Evolutionary conservation across 1,140 invertebrate species (phyloP), one percentile per base, ranked within the genome.

Genomic region (Caenorhabditis brenneri): DNA sequence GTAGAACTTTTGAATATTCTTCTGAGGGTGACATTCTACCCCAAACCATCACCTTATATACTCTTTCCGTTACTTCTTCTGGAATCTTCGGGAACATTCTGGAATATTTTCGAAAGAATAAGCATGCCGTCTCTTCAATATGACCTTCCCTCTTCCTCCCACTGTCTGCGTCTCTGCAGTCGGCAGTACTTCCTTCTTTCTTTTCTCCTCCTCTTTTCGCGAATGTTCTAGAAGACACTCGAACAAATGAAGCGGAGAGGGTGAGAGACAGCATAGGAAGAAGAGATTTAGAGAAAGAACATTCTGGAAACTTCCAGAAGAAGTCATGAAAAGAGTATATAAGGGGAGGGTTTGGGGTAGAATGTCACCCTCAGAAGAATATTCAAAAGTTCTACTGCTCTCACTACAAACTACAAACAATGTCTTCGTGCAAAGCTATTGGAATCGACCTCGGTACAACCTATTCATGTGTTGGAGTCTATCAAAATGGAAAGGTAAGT

Each of bases 391-490:
- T 55, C 55, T 65, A 82, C 55, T 82, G 31, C 53, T 69, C 31
- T 51, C 51, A 55, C 79, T 46, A 81, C 48, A 49, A 69, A 36
- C 27, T 29, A 83, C 48, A 49, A 22, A 84, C 74, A 84, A 86
- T 86, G 85, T 86, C 85, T 49, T 78, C 79, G 10, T 79, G 69
- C 80, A 79, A 96, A 15, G 96, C 97, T 27, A 96, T 97, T 91
- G 96, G 96, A 91, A 98, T 98, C 92, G 97, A 98, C 94, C 93
- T 98, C 90, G 96, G 97, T 91, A 98, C 97, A 84, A 99, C 97
- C 78, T 99, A 99, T 91, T 98, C 96, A 87, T 98, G 92, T 86
- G 92, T 92, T 31, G 91, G 88, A 19, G 90, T 92, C 27, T 92
- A 92, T 85, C 91, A 91, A 83, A 89, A 95, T 90, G 94, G 95